A percentile compares a stretch with the other conserved stretches of the same genome.
Conservation (phyloP, 64 coral and sea anemone genomes). For the Pocillopora damicornis region DNA sequence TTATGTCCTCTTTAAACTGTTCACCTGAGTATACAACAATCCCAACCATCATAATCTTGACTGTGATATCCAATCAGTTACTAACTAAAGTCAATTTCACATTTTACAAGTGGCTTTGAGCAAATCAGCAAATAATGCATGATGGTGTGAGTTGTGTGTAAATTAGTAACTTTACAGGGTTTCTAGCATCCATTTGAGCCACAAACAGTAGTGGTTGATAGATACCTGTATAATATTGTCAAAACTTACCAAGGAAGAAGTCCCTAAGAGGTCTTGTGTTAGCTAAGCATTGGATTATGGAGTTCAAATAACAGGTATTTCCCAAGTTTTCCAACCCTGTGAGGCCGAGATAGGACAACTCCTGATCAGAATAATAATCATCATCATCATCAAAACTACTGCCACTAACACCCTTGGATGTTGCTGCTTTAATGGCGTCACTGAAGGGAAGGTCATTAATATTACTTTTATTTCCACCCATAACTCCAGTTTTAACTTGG, state of each 20-base stretch:
- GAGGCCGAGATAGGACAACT: slow-evolving; percentile 32
- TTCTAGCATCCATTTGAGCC: no score
- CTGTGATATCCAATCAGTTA: neutral
- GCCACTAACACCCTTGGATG: neutral
- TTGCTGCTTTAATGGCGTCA: slow-evolving; percentile 35
- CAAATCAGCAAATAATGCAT: no score
- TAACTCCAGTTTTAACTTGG: slow-evolving; percentile 59
- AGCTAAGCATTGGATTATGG: slow-evolving; percentile 79
- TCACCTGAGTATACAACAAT: slow-evolving; percentile 8
- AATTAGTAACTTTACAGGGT: no score
- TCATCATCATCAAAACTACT: slow-evolving; percentile 6
- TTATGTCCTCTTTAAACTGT: slow-evolving; percentile 61
- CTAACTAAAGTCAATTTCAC: no score
- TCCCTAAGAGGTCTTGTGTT: slow-evolving; percentile 75
- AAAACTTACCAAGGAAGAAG: slow-evolving; percentile 67
- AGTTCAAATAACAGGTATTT: slow-evolving; percentile 85
- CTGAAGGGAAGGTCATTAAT: slow-evolving; percentile 30
- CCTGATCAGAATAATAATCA: neutral
- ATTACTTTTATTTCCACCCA: slow-evolving; percentile 60
- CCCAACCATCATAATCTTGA: neutral
- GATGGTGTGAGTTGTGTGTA: no score
- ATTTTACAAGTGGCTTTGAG: no score
- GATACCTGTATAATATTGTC: neutral
- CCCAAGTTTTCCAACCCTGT: slow-evolving; percentile 81
- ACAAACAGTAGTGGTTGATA: no score